Conservation (phyloP, 1,140 invertebrate species). For the Streblospio benedicti region DNA sequence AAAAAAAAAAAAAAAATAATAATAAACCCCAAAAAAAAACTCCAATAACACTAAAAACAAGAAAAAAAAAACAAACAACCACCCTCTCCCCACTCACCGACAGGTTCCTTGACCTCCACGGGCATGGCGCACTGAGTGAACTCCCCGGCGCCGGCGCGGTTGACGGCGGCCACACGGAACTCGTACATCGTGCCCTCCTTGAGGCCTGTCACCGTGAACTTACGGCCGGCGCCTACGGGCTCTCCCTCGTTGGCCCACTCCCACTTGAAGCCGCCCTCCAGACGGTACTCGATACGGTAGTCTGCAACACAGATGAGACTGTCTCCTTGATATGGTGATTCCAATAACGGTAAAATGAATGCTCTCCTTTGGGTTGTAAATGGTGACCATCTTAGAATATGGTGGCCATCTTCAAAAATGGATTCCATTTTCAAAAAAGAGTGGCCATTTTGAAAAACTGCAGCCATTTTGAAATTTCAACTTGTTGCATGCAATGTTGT, state of each 20-base stretch:
- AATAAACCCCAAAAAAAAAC: background rate
- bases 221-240: background rate
- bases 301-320: too few species aligned
- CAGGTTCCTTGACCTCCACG: conserved; percentile 13
- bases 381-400: too few species aligned
- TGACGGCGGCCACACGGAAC: conserved; percentile 87
- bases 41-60: too few species aligned
- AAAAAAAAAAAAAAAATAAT: background rate
- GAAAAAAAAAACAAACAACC: too few species aligned
- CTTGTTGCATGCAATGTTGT: too few species aligned
- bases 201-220: conserved; percentile 69
- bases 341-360: background rate
- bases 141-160: conserved; percentile 81
- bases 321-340: background rate
- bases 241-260: conserved; percentile 4
- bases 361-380: too few species aligned
- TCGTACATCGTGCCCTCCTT: conserved; percentile 78
- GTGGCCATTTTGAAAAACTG: too few species aligned
- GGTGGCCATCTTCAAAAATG: background rate
- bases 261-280: conserved; percentile 14
- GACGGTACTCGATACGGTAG: conserved; percentile 11
- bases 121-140: conserved; percentile 65
- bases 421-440: too few species aligned
- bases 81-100: too few species aligned
- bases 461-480: too few species aligned